These are phyloP conservation scores for Rhodeus uyekii DNA, from an alignment of 2,797 vertebrate species.

Conservation along the genomic window DNA sequence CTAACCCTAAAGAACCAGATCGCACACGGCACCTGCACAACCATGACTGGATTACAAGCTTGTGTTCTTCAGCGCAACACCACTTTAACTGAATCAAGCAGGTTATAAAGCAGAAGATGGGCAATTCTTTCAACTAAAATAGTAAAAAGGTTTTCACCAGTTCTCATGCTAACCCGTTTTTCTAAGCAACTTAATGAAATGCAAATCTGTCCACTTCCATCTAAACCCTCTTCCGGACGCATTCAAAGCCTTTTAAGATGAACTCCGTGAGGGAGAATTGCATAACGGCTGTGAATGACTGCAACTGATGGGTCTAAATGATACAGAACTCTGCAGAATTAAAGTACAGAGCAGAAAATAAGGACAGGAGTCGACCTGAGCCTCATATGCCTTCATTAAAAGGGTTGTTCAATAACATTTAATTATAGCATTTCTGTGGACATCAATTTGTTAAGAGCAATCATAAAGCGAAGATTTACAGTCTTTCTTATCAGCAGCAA, in stretches of 20 bases:
- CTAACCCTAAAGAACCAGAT: neutral
- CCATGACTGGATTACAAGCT: neutral
- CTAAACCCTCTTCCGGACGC: neutral
- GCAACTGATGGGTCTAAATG: neutral
- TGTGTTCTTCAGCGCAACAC: neutral
- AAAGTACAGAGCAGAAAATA: neutral
- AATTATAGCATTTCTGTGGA: neutral
- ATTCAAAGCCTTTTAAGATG: neutral
- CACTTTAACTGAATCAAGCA: neutral
- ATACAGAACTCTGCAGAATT: slow-evolving; percentile 1
- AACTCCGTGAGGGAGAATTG: neutral
- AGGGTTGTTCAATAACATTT: neutral
- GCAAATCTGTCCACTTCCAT: neutral
- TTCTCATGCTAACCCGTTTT: neutral
- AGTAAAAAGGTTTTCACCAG: neutral
- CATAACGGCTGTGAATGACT: neutral
- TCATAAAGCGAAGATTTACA: neutral
- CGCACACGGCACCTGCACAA: neutral
- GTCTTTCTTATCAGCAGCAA: too few relatives aligned
- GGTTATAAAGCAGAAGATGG: neutral
- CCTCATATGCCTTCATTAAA: neutral
- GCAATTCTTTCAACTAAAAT: neutral
- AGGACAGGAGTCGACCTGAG: neutral
- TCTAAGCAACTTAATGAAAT: neutral
- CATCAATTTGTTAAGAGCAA: neutral